A percentile compares a stretch with the other conserved stretches of the same genome.
These are phyloP conservation scores for Rhegmatorhina hoffmannsi DNA, from an alignment of 2,113 vertebrate species.

Conservation along the genomic window DNA sequence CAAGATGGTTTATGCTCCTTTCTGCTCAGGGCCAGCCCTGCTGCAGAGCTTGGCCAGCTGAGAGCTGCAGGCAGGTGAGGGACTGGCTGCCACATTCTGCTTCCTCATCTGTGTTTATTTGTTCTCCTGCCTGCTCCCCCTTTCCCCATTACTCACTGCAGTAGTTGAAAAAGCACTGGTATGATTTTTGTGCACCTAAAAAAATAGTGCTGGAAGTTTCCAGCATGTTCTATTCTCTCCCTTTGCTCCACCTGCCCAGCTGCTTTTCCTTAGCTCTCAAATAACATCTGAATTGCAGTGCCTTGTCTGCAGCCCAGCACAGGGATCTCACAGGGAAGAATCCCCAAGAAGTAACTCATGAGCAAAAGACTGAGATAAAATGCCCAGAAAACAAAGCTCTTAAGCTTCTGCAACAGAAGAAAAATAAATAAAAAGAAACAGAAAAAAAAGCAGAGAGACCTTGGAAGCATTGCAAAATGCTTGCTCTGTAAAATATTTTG, in stretches of 20 bases:
- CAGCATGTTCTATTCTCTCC: slow-evolving; percentile 74
- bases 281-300: background rate
- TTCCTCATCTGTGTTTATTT: background rate
- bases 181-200: background rate
- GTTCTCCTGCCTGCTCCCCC: fast-evolving
- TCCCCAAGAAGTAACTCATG: background rate
- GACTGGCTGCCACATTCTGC: background rate
- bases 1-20: background rate
- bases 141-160: background rate
- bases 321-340: background rate
- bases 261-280: slow-evolving; percentile 38
- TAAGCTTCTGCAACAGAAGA: background rate
- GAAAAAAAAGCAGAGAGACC: background rate
- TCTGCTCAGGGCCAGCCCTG: background rate
- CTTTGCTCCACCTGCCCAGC: slow-evolving; percentile 46
- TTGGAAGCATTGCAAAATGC: background rate
- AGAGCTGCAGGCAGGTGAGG: background rate
- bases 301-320: background rate
- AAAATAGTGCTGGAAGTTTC: slow-evolving; percentile 64
- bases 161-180: background rate
- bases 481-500: background rate
- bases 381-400: background rate
- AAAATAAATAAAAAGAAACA: background rate
- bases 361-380: background rate
- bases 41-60: background rate